These are phyloP conservation scores for Phainopepla nitens DNA, from an alignment of 2,113 vertebrate species.

Conservation along the genomic window DNA sequence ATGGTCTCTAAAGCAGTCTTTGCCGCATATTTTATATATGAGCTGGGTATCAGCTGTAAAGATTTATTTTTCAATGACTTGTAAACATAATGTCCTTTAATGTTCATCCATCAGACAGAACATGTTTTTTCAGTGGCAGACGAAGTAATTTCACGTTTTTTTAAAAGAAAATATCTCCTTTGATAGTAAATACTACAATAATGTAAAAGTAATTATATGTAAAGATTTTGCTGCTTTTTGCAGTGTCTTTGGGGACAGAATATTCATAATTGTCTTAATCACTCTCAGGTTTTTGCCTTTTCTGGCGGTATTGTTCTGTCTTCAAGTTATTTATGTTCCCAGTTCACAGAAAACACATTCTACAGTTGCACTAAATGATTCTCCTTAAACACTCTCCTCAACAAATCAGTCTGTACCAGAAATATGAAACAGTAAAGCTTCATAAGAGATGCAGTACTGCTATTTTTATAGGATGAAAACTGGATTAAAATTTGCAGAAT, in stretches of 20 bases:
- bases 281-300: not conserved
- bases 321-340: not conserved
- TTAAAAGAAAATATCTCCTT: not conserved
- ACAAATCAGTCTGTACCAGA: not conserved
- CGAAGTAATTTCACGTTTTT: not conserved
- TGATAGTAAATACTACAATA: not conserved
- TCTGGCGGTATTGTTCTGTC: not conserved
- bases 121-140: not conserved
- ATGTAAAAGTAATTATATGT: not conserved
- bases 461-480: slow-evolving; percentile 16
- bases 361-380: not conserved
- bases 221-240: not conserved
- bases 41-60: not conserved
- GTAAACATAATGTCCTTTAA: not conserved
- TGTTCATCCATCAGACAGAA: not conserved
- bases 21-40: not conserved
- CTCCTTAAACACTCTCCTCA: not conserved
- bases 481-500: not conserved
- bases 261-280: slow-evolving; percentile 14
- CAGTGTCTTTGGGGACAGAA: not conserved
- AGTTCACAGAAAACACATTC: not conserved
- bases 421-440: not conserved
- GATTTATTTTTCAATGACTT: not conserved
- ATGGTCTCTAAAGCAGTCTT: not conserved
- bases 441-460: not conserved